Percentiles rank a stretch among this genome's conserved stretches.
These are phyloP conservation scores for Drosophila nebulosa DNA, from an alignment of 1,140 invertebrate species.

Conservation along the genomic window DNA sequence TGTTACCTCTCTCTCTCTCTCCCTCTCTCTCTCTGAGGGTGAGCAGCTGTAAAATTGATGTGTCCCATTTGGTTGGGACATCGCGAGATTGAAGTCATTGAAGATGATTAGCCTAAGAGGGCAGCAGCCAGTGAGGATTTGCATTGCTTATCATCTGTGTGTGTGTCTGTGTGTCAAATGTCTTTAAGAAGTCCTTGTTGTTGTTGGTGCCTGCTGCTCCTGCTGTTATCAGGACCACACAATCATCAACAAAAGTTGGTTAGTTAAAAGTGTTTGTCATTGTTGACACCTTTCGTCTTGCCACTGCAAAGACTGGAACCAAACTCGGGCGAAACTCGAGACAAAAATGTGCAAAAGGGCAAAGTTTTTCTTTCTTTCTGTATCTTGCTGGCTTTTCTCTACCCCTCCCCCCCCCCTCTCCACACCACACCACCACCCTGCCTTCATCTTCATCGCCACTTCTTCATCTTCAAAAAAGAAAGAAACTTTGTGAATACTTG, in stretches of 20 bases:
- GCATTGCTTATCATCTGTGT: conserved; percentile 3
- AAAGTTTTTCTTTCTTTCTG: conserved; percentile 53
- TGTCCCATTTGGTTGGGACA: conserved; percentile 52
- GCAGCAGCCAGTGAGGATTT: conserved; percentile 4
- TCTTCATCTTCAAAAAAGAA: not conserved
- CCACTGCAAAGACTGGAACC: not conserved
- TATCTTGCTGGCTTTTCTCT: no score
- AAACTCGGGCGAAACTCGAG: conserved; percentile 36
- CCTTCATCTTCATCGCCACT: no score
- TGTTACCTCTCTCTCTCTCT: not conserved
- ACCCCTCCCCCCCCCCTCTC: not conserved
- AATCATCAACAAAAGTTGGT: conserved; percentile 65
- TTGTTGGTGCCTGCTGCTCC: conserved; percentile 4
- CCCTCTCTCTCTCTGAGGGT: not conserved
- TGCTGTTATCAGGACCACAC: conserved; percentile 37
- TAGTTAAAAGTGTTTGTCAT: conserved; percentile 79
- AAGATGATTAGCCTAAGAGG: conserved; percentile 36
- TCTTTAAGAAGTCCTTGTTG: conserved; percentile 41
- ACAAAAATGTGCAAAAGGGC: conserved; percentile 45
- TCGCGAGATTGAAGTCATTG: conserved; percentile 40
- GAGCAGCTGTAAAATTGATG: conserved; percentile 54
- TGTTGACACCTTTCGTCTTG: conserved; percentile 77
- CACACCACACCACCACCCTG: no score
- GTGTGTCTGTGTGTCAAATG: conserved; percentile 37
- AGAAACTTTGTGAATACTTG: not conserved